Percentiles rank a stretch among this genome's conserved stretches.
These are phyloP conservation scores for Syngnathus acus DNA, from an alignment of 2,797 vertebrate genomes.

Conservation along the genomic window DNA sequence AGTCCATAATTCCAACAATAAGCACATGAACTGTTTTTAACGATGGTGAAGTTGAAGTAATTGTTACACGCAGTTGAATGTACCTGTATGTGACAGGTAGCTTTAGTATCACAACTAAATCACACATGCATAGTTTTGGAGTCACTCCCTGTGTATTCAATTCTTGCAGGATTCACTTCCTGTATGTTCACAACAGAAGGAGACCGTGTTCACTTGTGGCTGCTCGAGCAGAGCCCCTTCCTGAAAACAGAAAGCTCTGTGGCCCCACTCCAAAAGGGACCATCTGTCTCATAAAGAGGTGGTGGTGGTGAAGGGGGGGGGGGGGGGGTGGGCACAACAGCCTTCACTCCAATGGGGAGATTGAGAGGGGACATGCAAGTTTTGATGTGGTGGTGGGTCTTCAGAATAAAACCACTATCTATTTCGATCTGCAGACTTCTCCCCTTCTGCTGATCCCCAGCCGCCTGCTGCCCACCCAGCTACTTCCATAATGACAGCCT, in stretches of 20 bases:
- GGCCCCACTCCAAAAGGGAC: constrained; percentile 65
- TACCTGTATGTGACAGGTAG: constrained; percentile 16
- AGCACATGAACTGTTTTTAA: constrained; percentile 16
- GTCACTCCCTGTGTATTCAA: constrained; percentile 22
- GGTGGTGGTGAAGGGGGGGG: too few species aligned
- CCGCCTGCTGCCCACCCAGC: constrained; percentile 32
- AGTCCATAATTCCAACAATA: constrained; percentile 7
- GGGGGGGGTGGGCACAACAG: constrained; percentile 37
- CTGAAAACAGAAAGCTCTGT: constrained; percentile 48
- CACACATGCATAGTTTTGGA: constrained; percentile 22
- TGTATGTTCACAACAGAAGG: constrained; percentile 60
- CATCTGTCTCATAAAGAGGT: constrained; percentile 60
- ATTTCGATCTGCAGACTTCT: constrained; percentile 52
- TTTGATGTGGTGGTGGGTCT: constrained; percentile 58
- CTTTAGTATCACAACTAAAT: constrained; percentile 9
- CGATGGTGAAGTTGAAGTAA: constrained; percentile 7
- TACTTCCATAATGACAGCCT: constrained; percentile 41
- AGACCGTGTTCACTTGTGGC: constrained; percentile 59
- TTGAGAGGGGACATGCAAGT: constrained; percentile 41
- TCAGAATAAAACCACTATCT: constrained; percentile 57
- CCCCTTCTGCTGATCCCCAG: constrained; percentile 30
- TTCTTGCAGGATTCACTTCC: constrained; percentile 28
- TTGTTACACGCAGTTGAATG: neutral
- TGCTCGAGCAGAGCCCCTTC: constrained; percentile 41
- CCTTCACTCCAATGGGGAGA: constrained; percentile 30